Conservation (phyloP, 2,113 vertebrate species). For the Manacus vitellinus region DNA sequence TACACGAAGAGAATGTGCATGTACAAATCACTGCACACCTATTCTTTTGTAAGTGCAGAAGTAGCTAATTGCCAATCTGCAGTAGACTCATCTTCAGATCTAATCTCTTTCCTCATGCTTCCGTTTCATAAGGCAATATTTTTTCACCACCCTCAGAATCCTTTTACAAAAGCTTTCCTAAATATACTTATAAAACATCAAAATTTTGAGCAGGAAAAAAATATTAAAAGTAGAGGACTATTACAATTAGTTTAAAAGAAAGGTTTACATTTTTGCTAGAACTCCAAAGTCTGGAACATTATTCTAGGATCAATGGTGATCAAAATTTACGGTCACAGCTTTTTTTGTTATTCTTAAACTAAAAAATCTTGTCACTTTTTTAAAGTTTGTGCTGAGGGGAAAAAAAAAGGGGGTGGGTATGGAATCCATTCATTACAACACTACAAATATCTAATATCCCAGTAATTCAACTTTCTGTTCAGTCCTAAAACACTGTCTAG, state of each 20-base stretch:
- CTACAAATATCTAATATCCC: background rate
- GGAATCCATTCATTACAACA: background rate
- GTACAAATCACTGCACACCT: background rate
- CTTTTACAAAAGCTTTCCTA: background rate
- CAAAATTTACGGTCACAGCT: background rate
- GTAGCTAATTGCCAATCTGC: background rate
- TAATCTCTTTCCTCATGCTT: background rate
- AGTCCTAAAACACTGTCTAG: background rate
- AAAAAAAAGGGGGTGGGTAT: accelerated
- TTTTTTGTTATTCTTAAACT: background rate
- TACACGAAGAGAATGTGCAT: background rate
- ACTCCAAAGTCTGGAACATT: background rate
- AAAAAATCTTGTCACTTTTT: background rate
- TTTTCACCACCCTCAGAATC: background rate
- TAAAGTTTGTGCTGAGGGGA: background rate
- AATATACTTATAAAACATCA: background rate
- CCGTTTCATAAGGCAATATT: background rate
- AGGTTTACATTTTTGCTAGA: background rate
- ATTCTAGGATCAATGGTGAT: background rate
- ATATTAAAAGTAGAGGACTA: background rate
- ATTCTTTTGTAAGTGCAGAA: background rate
- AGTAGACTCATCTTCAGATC: background rate
- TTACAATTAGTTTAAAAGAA: background rate
- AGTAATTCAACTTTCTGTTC: background rate
- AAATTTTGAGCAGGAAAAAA: background rate